Conservation (phyloP, 2,113 vertebrate species). For the human (Homo sapiens) region GRCh38 chr1:57330001-57330500, state of each 20-base stretch:
- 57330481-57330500: background rate
- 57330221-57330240: background rate
- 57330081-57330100: slow-evolving; percentile 33
- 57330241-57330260: background rate
- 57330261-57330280: background rate
- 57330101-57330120: slow-evolving; percentile 48
- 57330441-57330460: background rate
- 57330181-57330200: background rate
- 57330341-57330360: accelerated
- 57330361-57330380: background rate
- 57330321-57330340: background rate
- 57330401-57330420: background rate
- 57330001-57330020: slow-evolving; percentile 53
- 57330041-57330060: slow-evolving; percentile 55
- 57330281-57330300: background rate
- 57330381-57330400: background rate
- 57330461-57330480: background rate
- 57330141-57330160: slow-evolving; percentile 33
- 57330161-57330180: slow-evolving; percentile 13
- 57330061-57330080: slow-evolving; percentile 58
- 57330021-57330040: background rate
- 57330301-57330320: background rate
- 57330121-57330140: slow-evolving; percentile 35
- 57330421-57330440: background rate
- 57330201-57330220: background rate